Evolutionary conservation across 2,888 invertebrate species (phyloP), one percentile per base, ranked within the genome.

Genomic region (Stenichneumon culpator): DNA sequence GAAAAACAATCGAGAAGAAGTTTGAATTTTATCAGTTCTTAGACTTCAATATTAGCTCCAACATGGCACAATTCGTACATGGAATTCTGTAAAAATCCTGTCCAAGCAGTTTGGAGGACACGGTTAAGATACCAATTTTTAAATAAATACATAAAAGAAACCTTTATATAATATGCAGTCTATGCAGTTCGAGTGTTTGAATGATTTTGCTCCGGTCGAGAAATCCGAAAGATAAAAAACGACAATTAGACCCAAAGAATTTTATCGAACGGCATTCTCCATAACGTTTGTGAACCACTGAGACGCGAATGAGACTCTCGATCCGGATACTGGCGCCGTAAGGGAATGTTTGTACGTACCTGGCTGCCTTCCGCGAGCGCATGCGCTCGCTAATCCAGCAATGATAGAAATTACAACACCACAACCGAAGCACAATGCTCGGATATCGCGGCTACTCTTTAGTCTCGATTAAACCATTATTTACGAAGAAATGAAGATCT

Each of bases 291-390:
- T 28, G 22, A 22, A 16, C 60, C 25, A 60, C 25, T 25, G 22
- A 14, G 11, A 28, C 28, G 11, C 25, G 25, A 60, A 28, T 22
- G 28, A 60, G 22, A 60, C 25, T 60, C 11, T 60, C 11, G 60
- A 11, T 22, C 22, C 25, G 60, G 6, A 32, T 60, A 5, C 14
- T 16, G 60, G 60, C 28, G 32, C 16, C 16, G 28, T 16, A 32
- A 28, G 3, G 16, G n/a, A 25, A 16, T 1, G 32, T 50, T 16
- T 69, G 44, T 79, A 70, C 79, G 79, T 67, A 75, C 79, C 84
- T 85, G 82, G 84, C 75, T 72, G 70, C 67, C 39, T 44, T 36
- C 70, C 67, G 67, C 57, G 75, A 47, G 75, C 82, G 84, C 84
- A 85, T 82, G 84, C 78, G 54, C 70, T 39, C 9, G 44, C 16